phyloP scores from a whole-genome alignment of 2,888 invertebrate genomes.

The Himalopsyche japonica region DNA sequence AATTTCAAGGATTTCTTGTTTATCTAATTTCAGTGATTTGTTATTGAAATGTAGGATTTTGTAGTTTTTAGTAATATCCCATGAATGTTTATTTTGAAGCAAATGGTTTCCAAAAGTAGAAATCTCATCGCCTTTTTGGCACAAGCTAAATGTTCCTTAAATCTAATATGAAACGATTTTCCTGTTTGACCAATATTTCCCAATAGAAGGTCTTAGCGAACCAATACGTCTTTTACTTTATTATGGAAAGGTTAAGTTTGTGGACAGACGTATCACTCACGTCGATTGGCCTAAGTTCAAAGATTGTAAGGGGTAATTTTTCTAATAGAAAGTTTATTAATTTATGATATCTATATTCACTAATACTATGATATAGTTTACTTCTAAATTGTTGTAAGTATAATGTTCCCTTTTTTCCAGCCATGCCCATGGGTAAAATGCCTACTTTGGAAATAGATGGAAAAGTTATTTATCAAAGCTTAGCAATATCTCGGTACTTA shows the following conservation, averaged over 20 bases:
- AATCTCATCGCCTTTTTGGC: too few species aligned
- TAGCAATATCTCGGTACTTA: slow-evolving; percentile 65
- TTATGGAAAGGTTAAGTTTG: slow-evolving; percentile 64
- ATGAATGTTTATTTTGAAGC: too few species aligned
- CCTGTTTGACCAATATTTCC: slow-evolving; percentile 66
- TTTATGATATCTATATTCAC: too few species aligned
- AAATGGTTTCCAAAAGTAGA: too few species aligned
- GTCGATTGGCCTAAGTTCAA: slow-evolving; percentile 57
- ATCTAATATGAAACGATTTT: too few species aligned
- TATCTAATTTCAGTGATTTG: too few species aligned
- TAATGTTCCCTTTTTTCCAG: slow-evolving; percentile 45
- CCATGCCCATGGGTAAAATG: slow-evolving; percentile 65
- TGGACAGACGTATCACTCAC: slow-evolving; percentile 57
- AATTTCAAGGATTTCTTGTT: too few species aligned
- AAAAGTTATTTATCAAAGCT: slow-evolving; percentile 62
- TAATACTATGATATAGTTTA: too few species aligned
- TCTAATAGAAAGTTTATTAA: too few species aligned
- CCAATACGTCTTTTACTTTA: slow-evolving; percentile 62
- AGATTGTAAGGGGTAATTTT: slow-evolving; percentile 38
- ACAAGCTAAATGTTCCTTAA: too few species aligned
- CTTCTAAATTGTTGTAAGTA: neutral
- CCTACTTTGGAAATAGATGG: slow-evolving; percentile 68
- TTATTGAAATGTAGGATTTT: too few species aligned
- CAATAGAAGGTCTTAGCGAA: slow-evolving; percentile 63
- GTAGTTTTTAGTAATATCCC: too few species aligned